A percentile compares a stretch with the other conserved stretches of the same genome.
Conservation (phyloP, 2,797 vertebrate species). For the Coreius guichenoti region DNA sequence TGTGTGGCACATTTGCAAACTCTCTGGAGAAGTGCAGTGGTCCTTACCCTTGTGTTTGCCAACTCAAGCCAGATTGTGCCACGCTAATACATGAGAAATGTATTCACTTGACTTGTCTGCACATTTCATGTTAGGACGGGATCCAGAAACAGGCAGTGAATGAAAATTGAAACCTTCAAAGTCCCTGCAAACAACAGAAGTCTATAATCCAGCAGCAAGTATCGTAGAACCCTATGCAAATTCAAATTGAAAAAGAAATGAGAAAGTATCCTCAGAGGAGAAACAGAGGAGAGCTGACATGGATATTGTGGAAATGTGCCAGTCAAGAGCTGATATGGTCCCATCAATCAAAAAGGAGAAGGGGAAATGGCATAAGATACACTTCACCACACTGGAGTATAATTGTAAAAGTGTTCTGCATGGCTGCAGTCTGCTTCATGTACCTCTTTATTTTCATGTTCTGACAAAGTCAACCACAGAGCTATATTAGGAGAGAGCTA, state of each 20-base stretch:
- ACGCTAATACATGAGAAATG: slow-evolving; percentile 29
- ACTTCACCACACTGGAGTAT: not conserved
- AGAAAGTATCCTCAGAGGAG: not conserved
- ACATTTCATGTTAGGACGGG: slow-evolving; percentile 16
- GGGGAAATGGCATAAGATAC: not conserved
- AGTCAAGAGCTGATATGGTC: not conserved
- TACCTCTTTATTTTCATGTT: not conserved
- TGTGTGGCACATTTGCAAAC: slow-evolving; percentile 31
- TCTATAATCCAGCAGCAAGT: slow-evolving; percentile 16
- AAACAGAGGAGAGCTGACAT: slow-evolving; percentile 2
- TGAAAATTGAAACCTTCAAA: slow-evolving; percentile 2
- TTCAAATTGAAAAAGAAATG: slow-evolving; percentile 8
- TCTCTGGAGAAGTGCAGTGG: slow-evolving; percentile 2
- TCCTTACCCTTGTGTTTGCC: slow-evolving; percentile 19
- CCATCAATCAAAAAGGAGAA: slow-evolving; percentile 19
- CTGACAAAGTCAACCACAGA: not conserved
- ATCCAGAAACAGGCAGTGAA: slow-evolving; percentile 18
- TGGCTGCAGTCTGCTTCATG: not conserved
- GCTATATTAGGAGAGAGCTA: not conserved
- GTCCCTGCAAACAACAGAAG: slow-evolving; percentile 32
- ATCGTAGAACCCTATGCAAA: not conserved
- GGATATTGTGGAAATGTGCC: slow-evolving; percentile 18
- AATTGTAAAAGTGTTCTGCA: not conserved
- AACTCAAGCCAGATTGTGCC: slow-evolving; percentile 30
- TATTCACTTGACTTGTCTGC: slow-evolving; percentile 21